phyloP scores from a whole-genome alignment of 2,888 invertebrate species.

The Philonicus albiceps region DNA sequence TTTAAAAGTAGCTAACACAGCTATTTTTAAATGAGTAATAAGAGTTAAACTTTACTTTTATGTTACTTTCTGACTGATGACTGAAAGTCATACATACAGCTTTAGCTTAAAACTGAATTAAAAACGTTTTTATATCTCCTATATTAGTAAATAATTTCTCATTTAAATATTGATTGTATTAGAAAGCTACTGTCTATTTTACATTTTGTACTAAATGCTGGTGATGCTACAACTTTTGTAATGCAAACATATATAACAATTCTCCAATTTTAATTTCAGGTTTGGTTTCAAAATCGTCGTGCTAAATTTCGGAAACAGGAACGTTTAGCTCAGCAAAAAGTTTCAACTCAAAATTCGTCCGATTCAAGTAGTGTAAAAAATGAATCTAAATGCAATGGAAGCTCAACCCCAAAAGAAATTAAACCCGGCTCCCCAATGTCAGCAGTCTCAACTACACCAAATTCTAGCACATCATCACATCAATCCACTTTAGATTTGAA shows the following conservation, averaged over 20 bases:
- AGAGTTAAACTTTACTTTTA: too few species aligned
- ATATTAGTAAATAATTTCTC: neutral
- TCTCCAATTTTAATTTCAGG: conserved; percentile 49
- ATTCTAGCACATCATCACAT: conserved; percentile 52
- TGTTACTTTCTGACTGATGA: too few species aligned
- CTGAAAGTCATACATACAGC: too few species aligned
- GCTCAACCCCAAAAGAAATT: conserved; percentile 49
- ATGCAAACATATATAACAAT: neutral
- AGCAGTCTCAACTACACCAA: conserved; percentile 51
- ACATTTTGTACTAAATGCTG: neutral
- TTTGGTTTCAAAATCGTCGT: conserved; percentile 60
- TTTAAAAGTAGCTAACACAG: too few species aligned
- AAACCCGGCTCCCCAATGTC: conserved; percentile 51
- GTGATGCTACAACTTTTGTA: neutral
- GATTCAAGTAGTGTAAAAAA: conserved; percentile 47
- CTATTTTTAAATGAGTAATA: too few species aligned
- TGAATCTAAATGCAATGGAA: conserved; percentile 45
- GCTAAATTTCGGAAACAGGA: conserved; percentile 59
- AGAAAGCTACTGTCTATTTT: neutral
- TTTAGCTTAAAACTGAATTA: too few species aligned
- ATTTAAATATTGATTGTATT: neutral
- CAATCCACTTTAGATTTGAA: conserved; percentile 52
- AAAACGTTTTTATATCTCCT: neutral
- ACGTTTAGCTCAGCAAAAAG: conserved; percentile 52
- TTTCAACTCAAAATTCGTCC: conserved; percentile 47